Evolutionary conservation across 2,797 vertebrate genomes (phyloP).

Genomic region (Pseudotriccus pelzelni): DNA sequence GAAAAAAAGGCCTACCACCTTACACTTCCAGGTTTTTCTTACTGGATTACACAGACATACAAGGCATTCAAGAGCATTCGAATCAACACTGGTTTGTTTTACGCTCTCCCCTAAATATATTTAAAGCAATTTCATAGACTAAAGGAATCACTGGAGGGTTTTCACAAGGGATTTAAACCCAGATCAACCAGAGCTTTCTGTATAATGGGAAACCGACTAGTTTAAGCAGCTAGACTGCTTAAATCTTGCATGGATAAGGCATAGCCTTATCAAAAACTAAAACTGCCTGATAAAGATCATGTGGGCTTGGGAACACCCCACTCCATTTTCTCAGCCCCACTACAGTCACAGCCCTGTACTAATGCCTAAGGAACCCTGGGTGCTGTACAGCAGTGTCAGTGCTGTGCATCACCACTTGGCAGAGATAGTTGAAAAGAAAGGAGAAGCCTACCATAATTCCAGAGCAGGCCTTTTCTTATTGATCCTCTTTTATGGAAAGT

Average conservation of each 20-base stretch:
- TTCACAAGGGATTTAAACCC: not conserved
- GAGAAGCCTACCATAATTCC: not conserved
- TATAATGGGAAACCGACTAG: not conserved
- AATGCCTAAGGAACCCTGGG: fast-evolving
- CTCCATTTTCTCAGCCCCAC: not conserved
- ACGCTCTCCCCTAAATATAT: not conserved
- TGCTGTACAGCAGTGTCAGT: fast-evolving
- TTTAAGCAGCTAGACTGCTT: not conserved
- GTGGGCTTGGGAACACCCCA: not conserved
- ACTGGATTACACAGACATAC: not conserved
- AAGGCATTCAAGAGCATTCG: not conserved
- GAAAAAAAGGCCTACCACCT: not conserved
- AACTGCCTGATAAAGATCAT: not conserved
- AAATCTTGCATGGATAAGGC: not conserved
- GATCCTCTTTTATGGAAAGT: not conserved
- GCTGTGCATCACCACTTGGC: not conserved
- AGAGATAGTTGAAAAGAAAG: not conserved
- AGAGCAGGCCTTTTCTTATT: not conserved
- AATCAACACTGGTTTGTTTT: not conserved
- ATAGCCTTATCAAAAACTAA: not conserved
- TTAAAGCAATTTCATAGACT: not conserved
- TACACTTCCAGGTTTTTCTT: not conserved
- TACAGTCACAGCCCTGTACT: not conserved
- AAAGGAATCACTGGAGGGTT: not conserved
- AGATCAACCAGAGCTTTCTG: not conserved